phyloP scores from a whole-genome alignment of 1,140 invertebrate species.

The Conus ventricosus region DNA sequence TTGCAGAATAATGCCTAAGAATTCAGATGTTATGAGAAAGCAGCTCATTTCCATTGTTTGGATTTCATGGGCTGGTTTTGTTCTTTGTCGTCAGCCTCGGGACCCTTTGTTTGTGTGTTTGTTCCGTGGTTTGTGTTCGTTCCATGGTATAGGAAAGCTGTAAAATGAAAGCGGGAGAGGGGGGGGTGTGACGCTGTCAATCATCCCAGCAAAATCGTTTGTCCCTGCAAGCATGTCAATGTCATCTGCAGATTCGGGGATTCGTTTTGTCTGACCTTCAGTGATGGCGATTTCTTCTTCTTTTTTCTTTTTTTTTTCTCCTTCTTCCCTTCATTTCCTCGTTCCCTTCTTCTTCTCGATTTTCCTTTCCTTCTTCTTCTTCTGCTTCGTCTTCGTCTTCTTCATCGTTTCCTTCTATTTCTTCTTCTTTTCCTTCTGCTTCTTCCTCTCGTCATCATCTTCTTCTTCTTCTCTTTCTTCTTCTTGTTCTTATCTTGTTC shows the following conservation, averaged over 20 bases:
- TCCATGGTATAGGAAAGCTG: background rate
- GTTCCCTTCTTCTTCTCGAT: background rate
- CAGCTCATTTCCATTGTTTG: no score
- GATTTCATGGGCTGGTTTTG: no score
- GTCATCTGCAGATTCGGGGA: no score
- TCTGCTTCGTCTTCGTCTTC: background rate
- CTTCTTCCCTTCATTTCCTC: background rate
- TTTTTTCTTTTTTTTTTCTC: background rate
- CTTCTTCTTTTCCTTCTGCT: background rate
- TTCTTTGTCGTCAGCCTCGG: no score
- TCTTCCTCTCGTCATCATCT: background rate
- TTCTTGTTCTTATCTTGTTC: background rate
- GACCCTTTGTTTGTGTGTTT: background rate
- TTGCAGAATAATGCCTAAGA: no score
- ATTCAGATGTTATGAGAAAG: no score
- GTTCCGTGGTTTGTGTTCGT: background rate
- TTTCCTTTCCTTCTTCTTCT: background rate
- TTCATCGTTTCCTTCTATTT: background rate
- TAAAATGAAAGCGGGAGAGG: no score
- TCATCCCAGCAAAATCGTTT: no score
- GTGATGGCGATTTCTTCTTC: background rate
- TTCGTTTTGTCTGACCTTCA: background rate
- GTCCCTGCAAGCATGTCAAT: no score
- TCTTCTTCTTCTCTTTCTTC: background rate
- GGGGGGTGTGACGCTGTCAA: no score